phyloP scores from a whole-genome alignment of 2,113 vertebrate species.

The Rhinopithecus roxellana region DNA sequence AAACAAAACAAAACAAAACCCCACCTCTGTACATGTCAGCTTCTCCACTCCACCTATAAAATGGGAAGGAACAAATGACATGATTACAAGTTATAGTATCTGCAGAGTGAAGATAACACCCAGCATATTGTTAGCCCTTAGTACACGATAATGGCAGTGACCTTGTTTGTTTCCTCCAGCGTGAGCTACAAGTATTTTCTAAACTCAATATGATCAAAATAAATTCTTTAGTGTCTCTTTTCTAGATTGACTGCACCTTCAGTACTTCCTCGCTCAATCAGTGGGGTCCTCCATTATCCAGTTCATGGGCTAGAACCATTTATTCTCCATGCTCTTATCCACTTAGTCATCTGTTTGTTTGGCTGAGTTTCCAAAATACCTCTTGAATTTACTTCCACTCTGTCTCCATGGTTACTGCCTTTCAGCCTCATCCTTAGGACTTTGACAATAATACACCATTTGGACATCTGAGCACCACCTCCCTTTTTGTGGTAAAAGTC shows the following conservation, averaged over 20 bases:
- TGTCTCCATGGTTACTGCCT: too few species aligned
- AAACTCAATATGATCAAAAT: background rate
- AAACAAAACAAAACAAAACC: too few species aligned
- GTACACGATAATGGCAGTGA: too few species aligned
- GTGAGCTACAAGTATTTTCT: background rate
- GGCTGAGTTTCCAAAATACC: background rate
- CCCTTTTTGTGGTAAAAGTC: background rate
- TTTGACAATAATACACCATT: background rate
- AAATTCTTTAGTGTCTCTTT: background rate
- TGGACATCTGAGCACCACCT: too few species aligned
- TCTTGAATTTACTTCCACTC: background rate
- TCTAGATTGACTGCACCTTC: background rate
- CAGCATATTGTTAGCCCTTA: background rate
- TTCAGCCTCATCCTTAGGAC: too few species aligned
- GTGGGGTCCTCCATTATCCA: fast-evolving
- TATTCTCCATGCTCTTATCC: background rate
- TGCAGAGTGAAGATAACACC: background rate
- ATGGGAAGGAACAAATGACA: background rate
- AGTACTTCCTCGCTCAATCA: too few species aligned
- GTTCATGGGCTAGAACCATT: background rate
- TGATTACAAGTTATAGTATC: background rate
- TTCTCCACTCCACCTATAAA: background rate
- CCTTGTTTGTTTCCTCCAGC: background rate
- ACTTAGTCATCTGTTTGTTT: background rate
- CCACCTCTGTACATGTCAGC: background rate